Base-by-base conservation (phyloP, 2,888 invertebrate genomes). In the Lithophane leautieri region DNA sequence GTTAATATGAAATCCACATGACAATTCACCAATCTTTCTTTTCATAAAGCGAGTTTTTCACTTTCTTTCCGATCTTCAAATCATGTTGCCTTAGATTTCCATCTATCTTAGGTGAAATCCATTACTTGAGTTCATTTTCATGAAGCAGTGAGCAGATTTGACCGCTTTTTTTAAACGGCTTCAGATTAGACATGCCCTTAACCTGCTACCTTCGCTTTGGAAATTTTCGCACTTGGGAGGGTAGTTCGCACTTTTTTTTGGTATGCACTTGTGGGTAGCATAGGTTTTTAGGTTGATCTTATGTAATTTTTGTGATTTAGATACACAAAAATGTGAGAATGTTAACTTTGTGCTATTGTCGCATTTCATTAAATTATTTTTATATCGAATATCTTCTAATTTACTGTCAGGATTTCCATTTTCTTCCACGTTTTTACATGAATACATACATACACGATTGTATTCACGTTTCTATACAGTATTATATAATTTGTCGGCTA, bases 61-160 rank as follows among this genome's bases (percentile, higher is more conserved):
- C 66, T 65, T 28, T 40, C 19, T 56, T 54, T 60, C 44, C 47
- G 42, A 66, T 78, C 54, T 71, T 61, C 7, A 67, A 42, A 22
- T 42, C 4, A 4, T 42, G 25, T 34, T 34, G 58, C 16, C 16
- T 47, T 44, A 12, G 4, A 56, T 47, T 68, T 14, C 61, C 42
- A 52, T 82, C 78, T 60, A 82, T 77, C 71, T 34, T 50, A 7
- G 83, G 83, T 82, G 78, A 72, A 80, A 80, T 78, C 68, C 14
- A 42, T 34, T 34, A 14, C 14, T 52, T 25, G 12, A 50, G 42
- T 67, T 19, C 81, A 75, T 67, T 50, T 67, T 52, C 16, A 50
- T 73, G 80, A 52, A 78, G 80, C 44, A 52, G 52, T 19, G 52
- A 65, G 63, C 50, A 62, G 54, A 28, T 9, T 34, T 19, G 0